Percentiles rank a stretch among this genome's conserved stretches.
Evolutionary conservation across 1,140 invertebrate genomes (phyloP).

Genomic region (Drosophila novamexicana): DNA sequence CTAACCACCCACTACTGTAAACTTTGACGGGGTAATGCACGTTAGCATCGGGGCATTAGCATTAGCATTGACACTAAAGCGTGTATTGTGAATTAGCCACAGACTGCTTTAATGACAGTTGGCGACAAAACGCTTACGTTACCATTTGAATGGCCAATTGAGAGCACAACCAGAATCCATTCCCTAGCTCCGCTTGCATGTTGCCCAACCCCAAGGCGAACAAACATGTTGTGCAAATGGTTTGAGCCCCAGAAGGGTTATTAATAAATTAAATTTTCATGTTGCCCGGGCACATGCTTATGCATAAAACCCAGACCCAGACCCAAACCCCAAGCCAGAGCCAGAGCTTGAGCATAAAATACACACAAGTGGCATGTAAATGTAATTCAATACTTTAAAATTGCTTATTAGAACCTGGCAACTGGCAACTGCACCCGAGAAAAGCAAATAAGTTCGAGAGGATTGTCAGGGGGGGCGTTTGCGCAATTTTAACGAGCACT

Average conservation of each 20-base stretch:
- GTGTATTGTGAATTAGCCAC: conserved; percentile 51
- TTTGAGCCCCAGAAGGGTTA: conserved; percentile 62
- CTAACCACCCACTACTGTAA: conserved; percentile 12
- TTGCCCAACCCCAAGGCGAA: background rate
- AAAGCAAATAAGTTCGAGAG: background rate
- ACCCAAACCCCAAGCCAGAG: background rate
- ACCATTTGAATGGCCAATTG: conserved; percentile 33
- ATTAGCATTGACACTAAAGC: conserved; percentile 62
- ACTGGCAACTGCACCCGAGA: background rate
- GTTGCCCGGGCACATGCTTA: conserved; percentile 12
- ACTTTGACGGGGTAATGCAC: conserved; percentile 56
- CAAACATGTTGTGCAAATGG: conserved; percentile 47
- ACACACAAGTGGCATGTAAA: conserved; percentile 28
- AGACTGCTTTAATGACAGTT: conserved; percentile 67
- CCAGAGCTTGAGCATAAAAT: conserved; percentile 11
- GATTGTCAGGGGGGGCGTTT: conserved; percentile 12
- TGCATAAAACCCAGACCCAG: conserved; percentile 6
- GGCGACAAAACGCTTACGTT: conserved; percentile 53
- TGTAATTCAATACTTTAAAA: conserved; percentile 55
- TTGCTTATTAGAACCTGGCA: conserved; percentile 30
- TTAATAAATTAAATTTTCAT: conserved; percentile 77
- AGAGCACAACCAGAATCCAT: background rate
- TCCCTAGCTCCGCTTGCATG: no score
- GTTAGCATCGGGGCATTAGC: conserved; percentile 29
- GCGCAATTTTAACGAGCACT: conserved; percentile 44